phyloP scores from a whole-genome alignment of 2,888 invertebrate species.

The Tachina grossa region DNA sequence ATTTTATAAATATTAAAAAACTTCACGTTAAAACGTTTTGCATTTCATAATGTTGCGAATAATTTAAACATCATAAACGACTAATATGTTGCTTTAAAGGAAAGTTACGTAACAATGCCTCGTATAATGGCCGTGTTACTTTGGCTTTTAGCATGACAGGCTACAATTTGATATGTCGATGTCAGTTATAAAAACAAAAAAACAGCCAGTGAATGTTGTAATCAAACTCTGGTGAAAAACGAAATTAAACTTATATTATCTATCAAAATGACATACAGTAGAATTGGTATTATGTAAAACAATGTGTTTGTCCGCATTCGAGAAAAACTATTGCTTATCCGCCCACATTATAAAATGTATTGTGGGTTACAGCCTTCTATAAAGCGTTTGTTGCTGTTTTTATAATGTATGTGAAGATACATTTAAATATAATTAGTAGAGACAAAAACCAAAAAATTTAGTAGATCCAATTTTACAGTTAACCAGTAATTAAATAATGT shows the following conservation, averaged over 20 bases:
- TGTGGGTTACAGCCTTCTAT: neutral
- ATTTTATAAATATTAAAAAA: neutral
- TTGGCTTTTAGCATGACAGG: neutral
- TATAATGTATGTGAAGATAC: no score
- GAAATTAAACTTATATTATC: neutral
- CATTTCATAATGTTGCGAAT: conserved; percentile 23
- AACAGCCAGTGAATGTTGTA: neutral
- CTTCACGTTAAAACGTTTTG: conserved; percentile 5
- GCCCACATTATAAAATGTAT: neutral
- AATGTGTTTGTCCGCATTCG: neutral
- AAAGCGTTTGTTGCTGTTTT: no score
- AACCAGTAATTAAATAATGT: no score
- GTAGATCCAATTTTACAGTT: no score
- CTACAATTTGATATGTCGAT: neutral
- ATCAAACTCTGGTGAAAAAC: neutral
- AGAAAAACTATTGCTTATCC: neutral
- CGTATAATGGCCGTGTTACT: conserved; percentile 12
- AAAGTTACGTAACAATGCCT: conserved; percentile 12
- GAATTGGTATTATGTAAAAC: neutral
- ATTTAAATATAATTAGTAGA: no score
- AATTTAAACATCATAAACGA: neutral
- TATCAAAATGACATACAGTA: neutral
- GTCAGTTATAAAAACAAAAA: conserved; percentile 13
- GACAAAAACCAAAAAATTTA: no score
- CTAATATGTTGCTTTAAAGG: neutral